Evolutionary conservation across 64 coral and sea anemone species (phyloP), one percentile per base, ranked within the genome.

Genomic region (Montipora efflorescens): DNA sequence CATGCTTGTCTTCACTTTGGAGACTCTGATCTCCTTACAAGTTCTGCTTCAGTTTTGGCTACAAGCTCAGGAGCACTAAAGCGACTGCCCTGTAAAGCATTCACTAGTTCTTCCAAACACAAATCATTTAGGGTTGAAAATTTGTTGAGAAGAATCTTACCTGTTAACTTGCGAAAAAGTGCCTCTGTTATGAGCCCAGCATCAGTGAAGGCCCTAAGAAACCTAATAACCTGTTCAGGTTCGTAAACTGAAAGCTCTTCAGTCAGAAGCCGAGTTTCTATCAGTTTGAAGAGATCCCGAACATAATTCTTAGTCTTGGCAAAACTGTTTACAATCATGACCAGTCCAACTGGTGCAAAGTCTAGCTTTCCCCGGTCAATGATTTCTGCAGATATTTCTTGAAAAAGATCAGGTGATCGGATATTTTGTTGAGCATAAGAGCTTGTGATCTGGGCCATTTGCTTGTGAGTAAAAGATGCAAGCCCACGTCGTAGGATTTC

Each of bases 61-160:
- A 92, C 94, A 92, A 95, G 90, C 20, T 95, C 59, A 28, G 90
- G 89, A 21, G 94, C 90, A 79, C 75, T 92, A 9, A 92, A 81
- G 7, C 45, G 16, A 64, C 89, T 91, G 49, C 11, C 57, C 44
- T 95, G 80, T 79, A 95, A 53, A 4, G 90, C 49, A n/a, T 58
- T 81, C 50, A 95, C 94, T 47, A 95, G 79, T 47, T 92, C 90
- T 71, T 92, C 83, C 18, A 95, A 45, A 78, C 71, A 22, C 47
- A n/a, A 75, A 67, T 92, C 83, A 19, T 52, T 80, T 1, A 95
- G 18, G 5, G 55, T 70, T 59, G 75, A 16, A 66, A 95, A 78
- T 14, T 67, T 79, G 64, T 61, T 48, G 9, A 77, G 58, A 49
- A 95, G 76, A 74, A 95, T 92, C 59, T 76, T 72, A 47, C 75